phyloP scores from a whole-genome alignment of 2,113 vertebrate genomes.

The Neolamprologus cancellatus region DNA sequence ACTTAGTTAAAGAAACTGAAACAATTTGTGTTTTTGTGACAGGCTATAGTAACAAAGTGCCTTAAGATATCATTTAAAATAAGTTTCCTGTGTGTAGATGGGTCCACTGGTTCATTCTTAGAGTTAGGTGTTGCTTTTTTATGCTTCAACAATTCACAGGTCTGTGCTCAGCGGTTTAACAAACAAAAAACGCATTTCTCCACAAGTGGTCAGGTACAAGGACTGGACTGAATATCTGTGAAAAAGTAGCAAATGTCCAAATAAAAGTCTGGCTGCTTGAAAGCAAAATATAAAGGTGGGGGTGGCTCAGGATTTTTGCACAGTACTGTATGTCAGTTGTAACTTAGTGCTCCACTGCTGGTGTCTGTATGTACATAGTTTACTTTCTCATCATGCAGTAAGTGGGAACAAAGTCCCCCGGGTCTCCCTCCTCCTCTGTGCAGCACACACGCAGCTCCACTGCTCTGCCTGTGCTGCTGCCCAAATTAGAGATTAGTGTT shows the following conservation, averaged over 20 bases:
- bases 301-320: not conserved
- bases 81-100: not conserved
- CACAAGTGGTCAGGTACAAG: not conserved
- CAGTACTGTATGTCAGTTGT: not conserved
- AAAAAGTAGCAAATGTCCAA: not conserved
- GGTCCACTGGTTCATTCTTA: not conserved
- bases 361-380: not conserved
- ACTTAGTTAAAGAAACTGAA: not conserved
- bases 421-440: not conserved
- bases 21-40: not conserved
- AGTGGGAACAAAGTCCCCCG: not conserved
- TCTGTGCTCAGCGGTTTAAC: not conserved
- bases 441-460: not conserved
- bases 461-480: not conserved
- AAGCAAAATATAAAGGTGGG: not conserved
- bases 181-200: not conserved
- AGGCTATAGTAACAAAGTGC: not conserved
- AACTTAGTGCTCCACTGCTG: not conserved
- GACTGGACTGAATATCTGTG: not conserved
- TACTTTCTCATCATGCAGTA: not conserved
- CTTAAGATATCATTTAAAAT: not conserved
- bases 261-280: not conserved
- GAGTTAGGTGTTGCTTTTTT: not conserved
- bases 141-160: not conserved
- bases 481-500: not conserved